A percentile compares a stretch with the other conserved stretches of the same genome.
Conservation (phyloP, 2,888 invertebrate species). For the Agonopterix arenella region DNA sequence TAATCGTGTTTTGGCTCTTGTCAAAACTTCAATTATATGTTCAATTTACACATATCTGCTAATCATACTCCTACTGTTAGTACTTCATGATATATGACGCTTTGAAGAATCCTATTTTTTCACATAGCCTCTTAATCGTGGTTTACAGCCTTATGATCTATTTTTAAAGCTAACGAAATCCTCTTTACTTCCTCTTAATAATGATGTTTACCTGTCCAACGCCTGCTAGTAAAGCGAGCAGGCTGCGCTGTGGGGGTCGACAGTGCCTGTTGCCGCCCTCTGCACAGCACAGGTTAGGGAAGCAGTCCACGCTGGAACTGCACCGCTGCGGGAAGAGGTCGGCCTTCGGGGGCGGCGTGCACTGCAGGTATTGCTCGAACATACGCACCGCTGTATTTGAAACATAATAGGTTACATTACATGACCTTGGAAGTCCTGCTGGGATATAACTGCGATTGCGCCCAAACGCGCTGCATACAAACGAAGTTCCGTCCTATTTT, state of each 20-base stretch:
- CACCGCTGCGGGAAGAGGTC: slow-evolving; percentile 85
- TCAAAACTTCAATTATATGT: no score
- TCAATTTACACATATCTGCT: no score
- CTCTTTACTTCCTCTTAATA: neutral
- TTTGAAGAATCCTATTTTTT: no score
- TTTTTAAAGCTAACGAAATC: neutral
- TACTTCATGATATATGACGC: no score
- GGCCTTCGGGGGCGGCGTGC: slow-evolving; percentile 82
- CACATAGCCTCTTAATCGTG: no score
- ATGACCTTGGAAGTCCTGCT: no score
- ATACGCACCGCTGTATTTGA: slow-evolving; percentile 59
- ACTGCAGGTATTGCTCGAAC: slow-evolving; percentile 83
- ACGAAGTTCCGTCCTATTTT: no score
- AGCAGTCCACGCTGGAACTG: slow-evolving; percentile 83
- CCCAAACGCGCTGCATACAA: no score
- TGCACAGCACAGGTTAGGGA: slow-evolving; percentile 88
- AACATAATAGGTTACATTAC: no score
- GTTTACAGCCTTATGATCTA: neutral
- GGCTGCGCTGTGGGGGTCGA: slow-evolving; percentile 83
- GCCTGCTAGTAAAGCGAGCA: slow-evolving; percentile 80
- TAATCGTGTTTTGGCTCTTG: no score
- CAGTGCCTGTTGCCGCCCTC: slow-evolving; percentile 84
- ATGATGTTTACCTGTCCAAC: slow-evolving; percentile 70
- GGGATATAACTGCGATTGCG: no score
- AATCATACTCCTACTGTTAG: no score